Evolutionary conservation across 2,888 invertebrate species (phyloP).

Genomic region (Mesochorus sp.): DNA sequence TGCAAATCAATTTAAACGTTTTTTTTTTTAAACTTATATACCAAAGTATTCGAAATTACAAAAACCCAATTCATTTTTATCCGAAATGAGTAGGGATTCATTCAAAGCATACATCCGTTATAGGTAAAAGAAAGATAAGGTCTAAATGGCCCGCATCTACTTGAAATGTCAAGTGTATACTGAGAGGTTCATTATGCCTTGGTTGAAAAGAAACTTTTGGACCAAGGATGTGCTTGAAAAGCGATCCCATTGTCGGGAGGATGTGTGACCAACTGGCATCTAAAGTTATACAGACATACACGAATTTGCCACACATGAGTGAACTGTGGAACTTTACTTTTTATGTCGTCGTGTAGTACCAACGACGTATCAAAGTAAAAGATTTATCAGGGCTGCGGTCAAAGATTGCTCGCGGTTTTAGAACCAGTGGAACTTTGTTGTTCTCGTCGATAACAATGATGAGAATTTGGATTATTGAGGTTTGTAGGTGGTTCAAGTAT

Average conservation of each 20-base stretch:
- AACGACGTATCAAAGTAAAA: neutral
- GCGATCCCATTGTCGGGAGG: slow-evolving; percentile 59
- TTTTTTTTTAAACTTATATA: no score
- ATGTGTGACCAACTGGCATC: slow-evolving; percentile 74
- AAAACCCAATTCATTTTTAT: no score
- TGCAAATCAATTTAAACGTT: no score
- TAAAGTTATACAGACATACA: no score
- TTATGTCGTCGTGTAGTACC: neutral
- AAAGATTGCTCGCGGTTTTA: neutral
- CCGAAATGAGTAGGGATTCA: neutral
- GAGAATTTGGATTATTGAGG: neutral
- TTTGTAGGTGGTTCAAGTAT: neutral
- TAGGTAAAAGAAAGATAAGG: slow-evolving; percentile 28
- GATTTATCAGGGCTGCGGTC: no score
- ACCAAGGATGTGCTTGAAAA: slow-evolving; percentile 68
- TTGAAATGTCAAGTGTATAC: slow-evolving; percentile 55
- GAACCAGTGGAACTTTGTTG: neutral
- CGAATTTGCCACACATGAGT: no score
- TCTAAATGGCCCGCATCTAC: slow-evolving; percentile 68
- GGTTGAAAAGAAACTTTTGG: slow-evolving; percentile 68
- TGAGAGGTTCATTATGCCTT: slow-evolving; percentile 60
- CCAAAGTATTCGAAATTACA: no score
- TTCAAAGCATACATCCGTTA: neutral
- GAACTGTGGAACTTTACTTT: no score
- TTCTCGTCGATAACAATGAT: neutral